Conservation (phyloP, 2,797 vertebrate species). For the Lycodopsis pacificus region DNA sequence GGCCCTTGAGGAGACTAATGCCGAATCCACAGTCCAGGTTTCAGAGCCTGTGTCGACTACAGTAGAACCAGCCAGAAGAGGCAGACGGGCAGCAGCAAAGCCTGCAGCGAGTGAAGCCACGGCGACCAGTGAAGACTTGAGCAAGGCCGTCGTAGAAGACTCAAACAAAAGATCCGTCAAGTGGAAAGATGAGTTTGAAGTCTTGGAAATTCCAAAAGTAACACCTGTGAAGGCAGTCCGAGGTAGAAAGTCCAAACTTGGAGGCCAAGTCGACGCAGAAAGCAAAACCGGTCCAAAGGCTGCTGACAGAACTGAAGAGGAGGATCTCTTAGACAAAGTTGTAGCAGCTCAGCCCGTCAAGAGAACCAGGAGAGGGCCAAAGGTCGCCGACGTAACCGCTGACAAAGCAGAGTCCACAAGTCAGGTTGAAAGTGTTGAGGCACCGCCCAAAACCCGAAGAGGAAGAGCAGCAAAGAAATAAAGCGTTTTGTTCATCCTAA, state of each 20-base stretch:
- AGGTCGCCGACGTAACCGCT: conserved; percentile 21
- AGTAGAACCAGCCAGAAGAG: conserved; percentile 45
- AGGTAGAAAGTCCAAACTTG: conserved; percentile 62
- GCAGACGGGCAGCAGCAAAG: conserved; percentile 57
- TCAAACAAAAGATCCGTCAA: conserved; percentile 55
- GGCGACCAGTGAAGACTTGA: background rate
- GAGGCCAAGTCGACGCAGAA: conserved; percentile 5
- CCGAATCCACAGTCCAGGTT: conserved; percentile 20
- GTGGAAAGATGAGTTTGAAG: conserved; percentile 64
- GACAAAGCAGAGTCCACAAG: conserved; percentile 10
- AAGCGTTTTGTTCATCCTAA: conserved; percentile 28
- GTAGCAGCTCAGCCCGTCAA: conserved; percentile 57
- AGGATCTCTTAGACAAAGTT: conserved; percentile 67
- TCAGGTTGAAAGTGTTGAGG: conserved; percentile 3
- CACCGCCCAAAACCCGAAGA: conserved; percentile 61
- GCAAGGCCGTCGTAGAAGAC: conserved; percentile 6
- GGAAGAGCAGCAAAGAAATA: conserved; percentile 76
- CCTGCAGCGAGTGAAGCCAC: background rate
- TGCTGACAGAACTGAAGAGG: conserved; percentile 67
- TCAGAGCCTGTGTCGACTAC: conserved; percentile 23
- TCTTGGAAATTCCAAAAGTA: conserved; percentile 37
- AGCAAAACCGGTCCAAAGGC: conserved; percentile 28
- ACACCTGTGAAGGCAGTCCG: conserved; percentile 54
- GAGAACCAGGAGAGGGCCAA: conserved; percentile 62
- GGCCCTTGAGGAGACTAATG: conserved; percentile 9